Conservation (phyloP, 2,797 vertebrate genomes). For the Catostomus latipinnis region DNA sequence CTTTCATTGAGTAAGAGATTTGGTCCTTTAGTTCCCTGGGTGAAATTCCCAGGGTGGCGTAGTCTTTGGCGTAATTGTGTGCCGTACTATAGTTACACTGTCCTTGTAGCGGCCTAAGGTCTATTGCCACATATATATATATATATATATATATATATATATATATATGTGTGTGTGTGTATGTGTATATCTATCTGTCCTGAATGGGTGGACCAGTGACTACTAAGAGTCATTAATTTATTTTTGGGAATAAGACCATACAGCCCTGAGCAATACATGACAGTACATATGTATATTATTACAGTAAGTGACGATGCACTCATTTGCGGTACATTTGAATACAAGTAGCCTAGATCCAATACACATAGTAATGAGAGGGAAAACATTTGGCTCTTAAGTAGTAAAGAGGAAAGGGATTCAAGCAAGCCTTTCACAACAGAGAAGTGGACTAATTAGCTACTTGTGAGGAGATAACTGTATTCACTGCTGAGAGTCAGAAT, state of each 20-base stretch:
- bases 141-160: too few species aligned
- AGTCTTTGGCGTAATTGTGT: too few species aligned
- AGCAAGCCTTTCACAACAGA: constrained; percentile 69
- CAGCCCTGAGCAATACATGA: constrained; percentile 20
- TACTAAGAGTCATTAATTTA: constrained; percentile 34
- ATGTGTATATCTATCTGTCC: background rate
- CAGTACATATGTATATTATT: constrained; percentile 34
- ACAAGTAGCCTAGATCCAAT: constrained; percentile 31
- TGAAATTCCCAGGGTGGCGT: too few species aligned
- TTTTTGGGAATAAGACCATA: constrained; percentile 8
- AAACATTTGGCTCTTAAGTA: constrained; percentile 46
- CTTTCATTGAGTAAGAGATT: too few species aligned
- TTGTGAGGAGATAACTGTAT: constrained; percentile 78
- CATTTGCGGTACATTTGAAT: constrained; percentile 44
- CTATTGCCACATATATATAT: too few species aligned
- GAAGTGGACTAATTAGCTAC: constrained; percentile 75
- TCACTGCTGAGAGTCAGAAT: constrained; percentile 75
- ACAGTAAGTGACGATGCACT: constrained; percentile 8
- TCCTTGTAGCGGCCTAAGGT: too few species aligned
- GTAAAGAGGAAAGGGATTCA: constrained; percentile 58
- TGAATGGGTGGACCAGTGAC: background rate
- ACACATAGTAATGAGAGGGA: constrained; percentile 51
- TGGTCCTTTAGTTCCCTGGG: too few species aligned
- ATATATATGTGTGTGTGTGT: too few species aligned
- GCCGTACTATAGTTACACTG: too few species aligned